Base-by-base conservation (phyloP, 2,888 invertebrate genomes). In the Drosophila bunnanda region DNA sequence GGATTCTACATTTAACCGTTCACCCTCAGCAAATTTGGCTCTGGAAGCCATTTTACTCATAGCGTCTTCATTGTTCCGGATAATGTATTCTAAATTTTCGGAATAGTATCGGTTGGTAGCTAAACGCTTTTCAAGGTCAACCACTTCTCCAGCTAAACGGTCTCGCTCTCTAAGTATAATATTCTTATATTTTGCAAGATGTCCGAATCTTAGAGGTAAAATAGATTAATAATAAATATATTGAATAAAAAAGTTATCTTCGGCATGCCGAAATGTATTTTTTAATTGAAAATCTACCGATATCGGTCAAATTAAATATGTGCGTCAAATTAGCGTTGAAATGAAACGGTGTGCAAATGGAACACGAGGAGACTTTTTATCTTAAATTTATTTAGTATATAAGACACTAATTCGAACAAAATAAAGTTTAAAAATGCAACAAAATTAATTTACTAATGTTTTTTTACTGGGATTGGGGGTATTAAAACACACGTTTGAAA, bases 91-190 rank as follows among this genome's bases (percentile, higher is more conserved):
- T 61, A 91, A 75, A 1, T 89, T 87, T 53, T 91, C 91, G 0
- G 89, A 83, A 65, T 91, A 91, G 46, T 87, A 86, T 8, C 91
- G 82, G 67, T 91, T 90, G 12, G 90, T 69, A 50, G 89, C 82
- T 22, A 91, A 76, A 25, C 91, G 90, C 32, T 90, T 90, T 62
- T 90, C 89, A 52, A 91, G 75, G 60, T 91, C 91, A 34, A 80
- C 75, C 0, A 91, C 89, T 54, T 91, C 91, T 2, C 82, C 89
- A 65, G 89, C 83, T 52, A 91, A 80, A 9, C 91, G 89, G 79
- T 91, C 90, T 10, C 91, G 87, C 75, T 91, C 91, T 15, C 90
- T 85, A 34, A 91, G 77, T 30, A 91, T 90, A 12, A 89, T 90
- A 41, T 90, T 90, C 61, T 90, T 91, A 59, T 90, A 90, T 56